phyloP scores from a whole-genome alignment of 2,797 vertebrate genomes.

The Gadopsis bispinosus region DNA sequence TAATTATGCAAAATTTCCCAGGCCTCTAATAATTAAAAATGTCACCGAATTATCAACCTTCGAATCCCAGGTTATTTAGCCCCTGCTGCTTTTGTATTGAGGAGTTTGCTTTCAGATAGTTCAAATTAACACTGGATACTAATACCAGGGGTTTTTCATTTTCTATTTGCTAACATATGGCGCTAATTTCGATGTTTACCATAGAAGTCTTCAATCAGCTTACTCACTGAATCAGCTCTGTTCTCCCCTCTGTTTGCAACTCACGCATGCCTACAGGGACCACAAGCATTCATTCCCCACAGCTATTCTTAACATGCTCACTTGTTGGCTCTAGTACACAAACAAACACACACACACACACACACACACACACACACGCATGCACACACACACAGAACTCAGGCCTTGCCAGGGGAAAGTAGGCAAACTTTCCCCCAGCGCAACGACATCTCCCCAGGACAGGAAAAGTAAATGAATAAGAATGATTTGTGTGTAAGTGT shows the following conservation, averaged over 20 bases:
- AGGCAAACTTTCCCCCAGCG: slow-evolving; percentile 61
- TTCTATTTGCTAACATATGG: slow-evolving; percentile 9
- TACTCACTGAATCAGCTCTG: slow-evolving; percentile 44
- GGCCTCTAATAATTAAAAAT: slow-evolving; percentile 51
- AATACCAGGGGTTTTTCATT: not conserved
- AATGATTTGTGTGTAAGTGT: slow-evolving; percentile 76
- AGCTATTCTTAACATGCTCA: slow-evolving; percentile 72
- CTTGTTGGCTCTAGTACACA: slow-evolving; percentile 57
- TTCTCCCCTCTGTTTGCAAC: slow-evolving; percentile 59
- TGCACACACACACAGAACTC: slow-evolving; percentile 18
- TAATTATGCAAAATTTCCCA: slow-evolving; percentile 42
- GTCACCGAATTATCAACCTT: slow-evolving; percentile 43
- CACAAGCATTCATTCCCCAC: slow-evolving; percentile 64
- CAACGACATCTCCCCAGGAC: slow-evolving; percentile 68
- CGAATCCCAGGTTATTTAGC: slow-evolving; percentile 23
- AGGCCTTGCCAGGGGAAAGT: slow-evolving; percentile 39
- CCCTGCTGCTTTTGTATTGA: slow-evolving; percentile 21
- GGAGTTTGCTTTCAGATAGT: slow-evolving; percentile 9
- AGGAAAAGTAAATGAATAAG: slow-evolving; percentile 73
- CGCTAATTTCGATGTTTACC: slow-evolving; percentile 34
- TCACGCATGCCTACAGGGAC: slow-evolving; percentile 60
- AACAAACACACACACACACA: slow-evolving; percentile 23
- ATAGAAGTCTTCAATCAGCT: slow-evolving; percentile 43
- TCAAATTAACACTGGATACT: slow-evolving; percentile 19
- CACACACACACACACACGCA: slow-evolving; percentile 20